Evolutionary conservation across 2,888 invertebrate species (phyloP), one percentile per base, ranked within the genome.

Genomic region (Coelogynopora nodosa): DNA sequence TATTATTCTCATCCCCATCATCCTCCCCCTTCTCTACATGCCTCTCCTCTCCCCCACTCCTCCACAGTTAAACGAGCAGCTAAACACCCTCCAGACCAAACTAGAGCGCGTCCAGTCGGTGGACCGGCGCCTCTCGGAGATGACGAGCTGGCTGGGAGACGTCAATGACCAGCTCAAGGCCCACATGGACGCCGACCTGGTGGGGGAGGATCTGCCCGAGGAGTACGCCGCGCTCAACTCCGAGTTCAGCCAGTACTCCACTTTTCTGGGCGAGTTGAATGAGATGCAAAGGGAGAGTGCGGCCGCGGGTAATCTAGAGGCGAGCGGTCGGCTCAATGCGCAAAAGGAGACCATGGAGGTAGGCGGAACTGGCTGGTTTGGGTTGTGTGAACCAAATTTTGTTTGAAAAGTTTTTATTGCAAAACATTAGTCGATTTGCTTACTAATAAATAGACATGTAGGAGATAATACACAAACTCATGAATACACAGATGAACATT

Each of bases 191-290:
- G 86, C 86, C 0, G 86, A 86, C 31, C 31, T 86, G 30, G 80
- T 86, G 31, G 86, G 86, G n/a, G 84, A 74, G 26, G 86, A 86
- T 31, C 5, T 86, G 23, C 86, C 86, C 27, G 86, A 86, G 28
- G 86, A 86, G 27, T 86, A 30, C 31, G 28, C 74, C 74, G 31
- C 80, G 0, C 31, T 86, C 1, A 86, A 28, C 67, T 30, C 13
- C 1, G 80, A 86, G 67, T 86, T 86, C 82, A 0, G 13, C 23
- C 27, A 84, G 29, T 82, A 80, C 27, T 67, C 29, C 18, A 82
- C 82, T 18, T 86, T 86, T 27, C n/a, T 86, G n/a, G 13, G 29
- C 26, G 86, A 86, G 18, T 0, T 82, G n/a, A 31, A 31, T 29
- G 82, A 86, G 18, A 27, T 82, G 86, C 82, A 23, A 23, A 31